Base-by-base conservation (phyloP, 2,797 vertebrate species). In the Columba guinea region DNA sequence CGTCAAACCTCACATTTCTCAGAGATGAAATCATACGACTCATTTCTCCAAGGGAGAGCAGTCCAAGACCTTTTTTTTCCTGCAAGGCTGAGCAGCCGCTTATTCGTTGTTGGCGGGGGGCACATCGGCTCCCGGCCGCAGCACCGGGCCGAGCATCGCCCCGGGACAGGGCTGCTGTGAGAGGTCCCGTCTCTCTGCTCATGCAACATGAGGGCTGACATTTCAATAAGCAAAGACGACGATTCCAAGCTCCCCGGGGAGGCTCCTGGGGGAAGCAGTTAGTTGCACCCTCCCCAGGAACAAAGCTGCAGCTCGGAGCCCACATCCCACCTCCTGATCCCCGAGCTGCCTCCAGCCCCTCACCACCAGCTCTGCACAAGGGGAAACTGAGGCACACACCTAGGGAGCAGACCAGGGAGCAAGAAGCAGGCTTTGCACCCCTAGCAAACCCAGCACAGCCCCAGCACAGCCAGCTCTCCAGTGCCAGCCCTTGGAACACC, bases 1-100 rank as follows among this genome's bases (percentile, higher is more conserved):
- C 88, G 78, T 78, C 85, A 95, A 84, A 37, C 4, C 84, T 96
- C 86, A 53, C 94, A 95, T 97, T 95, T 82, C 93, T 84, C 4
- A 0, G 2, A 32, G 80, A 94, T 92, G 48, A 95, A 95, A 82
- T 96, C 96, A 97, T 85, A 64, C 69, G 0, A 19, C 74, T 82
- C 58, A 24, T 78, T 78, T 34, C 93, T 94, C 84, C 2, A 14
- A 44, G 84, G 53, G 39, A 86, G 46, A 74, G 56, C 18, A 65
- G 77, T 64, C 87, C 89, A 90, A 78, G 35, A 8, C 21, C 35
- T 56, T 71, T 64, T 32, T 15, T 18, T 12, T 1, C 41, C 69
- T 84, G 87, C 84, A 23, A 46, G 58, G 53, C 94, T 27, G 28
- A 62, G 78, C 65, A 89, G 75, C 64, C 11, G 0, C 63, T 85